Conservation (phyloP, 2,113 vertebrate species). For the Barbus barbus region DNA sequence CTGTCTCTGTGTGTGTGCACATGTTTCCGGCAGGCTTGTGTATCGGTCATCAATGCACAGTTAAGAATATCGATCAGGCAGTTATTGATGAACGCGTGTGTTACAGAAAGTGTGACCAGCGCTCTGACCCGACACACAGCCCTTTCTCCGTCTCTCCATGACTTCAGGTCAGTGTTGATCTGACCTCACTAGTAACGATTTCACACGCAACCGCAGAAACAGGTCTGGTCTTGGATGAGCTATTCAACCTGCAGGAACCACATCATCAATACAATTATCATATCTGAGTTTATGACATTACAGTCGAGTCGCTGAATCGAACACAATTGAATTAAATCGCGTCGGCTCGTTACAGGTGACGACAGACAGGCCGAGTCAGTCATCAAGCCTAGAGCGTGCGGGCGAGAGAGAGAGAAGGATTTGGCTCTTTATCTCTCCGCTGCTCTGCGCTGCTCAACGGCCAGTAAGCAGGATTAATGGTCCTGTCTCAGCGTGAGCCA, state of each 20-base stretch:
- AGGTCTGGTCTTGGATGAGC: not conserved
- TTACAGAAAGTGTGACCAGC: constrained; percentile 20
- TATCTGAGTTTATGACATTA: constrained; percentile 33
- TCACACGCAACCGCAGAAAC: not conserved
- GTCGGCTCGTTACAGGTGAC: constrained; percentile 38
- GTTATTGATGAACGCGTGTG: constrained; percentile 26
- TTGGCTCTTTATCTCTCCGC: constrained; percentile 58
- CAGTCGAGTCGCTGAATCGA: constrained; percentile 14
- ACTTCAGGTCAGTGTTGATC: constrained; percentile 13
- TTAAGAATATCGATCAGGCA: constrained; percentile 21
- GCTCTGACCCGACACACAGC: not conserved
- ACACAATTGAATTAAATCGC: constrained; percentile 37
- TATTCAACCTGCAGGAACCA: not conserved
- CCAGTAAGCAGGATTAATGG: constrained; percentile 61
- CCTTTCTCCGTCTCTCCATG: not conserved
- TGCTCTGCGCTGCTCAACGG: constrained; percentile 50
- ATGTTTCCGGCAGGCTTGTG: not conserved
- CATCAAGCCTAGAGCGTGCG: not conserved
- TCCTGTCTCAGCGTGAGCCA: constrained; percentile 55
- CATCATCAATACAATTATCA: constrained; percentile 39
- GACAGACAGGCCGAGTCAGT: constrained; percentile 28
- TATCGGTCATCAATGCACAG: constrained; percentile 24
- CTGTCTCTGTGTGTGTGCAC: no score
- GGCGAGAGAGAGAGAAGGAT: not conserved
- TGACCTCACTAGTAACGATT: constrained; percentile 21